Conservation (phyloP, 2,888 invertebrate species). For the Pyrrhosoma nymphula region DNA sequence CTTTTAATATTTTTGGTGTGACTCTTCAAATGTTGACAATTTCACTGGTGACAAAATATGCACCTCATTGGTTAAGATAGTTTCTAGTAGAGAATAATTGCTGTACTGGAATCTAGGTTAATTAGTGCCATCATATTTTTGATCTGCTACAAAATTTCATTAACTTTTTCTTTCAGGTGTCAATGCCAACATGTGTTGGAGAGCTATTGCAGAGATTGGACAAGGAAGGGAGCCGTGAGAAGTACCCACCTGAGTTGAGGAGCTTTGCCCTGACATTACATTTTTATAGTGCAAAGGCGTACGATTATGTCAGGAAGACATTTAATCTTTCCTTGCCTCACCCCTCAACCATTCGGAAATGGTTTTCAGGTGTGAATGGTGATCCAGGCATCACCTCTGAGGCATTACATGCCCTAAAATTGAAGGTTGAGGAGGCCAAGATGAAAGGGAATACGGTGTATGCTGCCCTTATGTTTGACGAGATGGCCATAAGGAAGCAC, state of each 20-base stretch:
- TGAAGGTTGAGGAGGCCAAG: too few species aligned
- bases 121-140: too few species aligned
- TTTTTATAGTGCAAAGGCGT: conserved; percentile 68
- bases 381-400: conserved; percentile 67
- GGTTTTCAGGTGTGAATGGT: conserved; percentile 66
- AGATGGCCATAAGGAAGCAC: conserved; percentile 74
- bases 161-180: conserved; percentile 3
- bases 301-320: conserved; percentile 60
- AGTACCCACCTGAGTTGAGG: conserved; percentile 38
- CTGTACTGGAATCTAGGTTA: too few species aligned
- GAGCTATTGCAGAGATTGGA: not conserved
- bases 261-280: conserved; percentile 66
- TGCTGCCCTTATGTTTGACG: conserved; percentile 73
- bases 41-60: too few species aligned
- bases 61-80: too few species aligned
- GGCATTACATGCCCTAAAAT: conserved; percentile 66
- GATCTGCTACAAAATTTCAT: not conserved
- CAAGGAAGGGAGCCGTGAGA: not conserved
- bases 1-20: too few species aligned
- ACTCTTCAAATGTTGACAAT: too few species aligned
- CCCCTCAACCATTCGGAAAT: conserved; percentile 59
- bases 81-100: too few species aligned
- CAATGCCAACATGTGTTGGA: not conserved
- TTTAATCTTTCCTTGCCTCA: conserved; percentile 68
- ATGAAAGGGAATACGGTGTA: conserved; percentile 69